A percentile compares a stretch with the other conserved stretches of the same genome.
phyloP scores from a whole-genome alignment of 2,888 invertebrate genomes.

The Rhodophaea formosa region DNA sequence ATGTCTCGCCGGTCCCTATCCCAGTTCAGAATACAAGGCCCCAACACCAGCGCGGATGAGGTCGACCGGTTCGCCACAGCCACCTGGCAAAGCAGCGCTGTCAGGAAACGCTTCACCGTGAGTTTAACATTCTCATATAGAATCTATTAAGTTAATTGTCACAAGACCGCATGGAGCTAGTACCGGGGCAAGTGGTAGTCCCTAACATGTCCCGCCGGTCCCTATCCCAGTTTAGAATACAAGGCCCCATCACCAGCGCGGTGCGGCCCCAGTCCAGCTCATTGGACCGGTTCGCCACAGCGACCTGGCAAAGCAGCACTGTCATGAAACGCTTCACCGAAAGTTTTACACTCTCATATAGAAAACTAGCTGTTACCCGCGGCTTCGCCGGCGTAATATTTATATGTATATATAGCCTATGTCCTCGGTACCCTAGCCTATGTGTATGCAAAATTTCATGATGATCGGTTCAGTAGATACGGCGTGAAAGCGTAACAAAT shows the following conservation, averaged over 20 bases:
- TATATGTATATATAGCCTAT: too few relatives aligned
- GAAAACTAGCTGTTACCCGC: too few relatives aligned
- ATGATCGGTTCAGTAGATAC: too few relatives aligned
- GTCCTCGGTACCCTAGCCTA: too few relatives aligned
- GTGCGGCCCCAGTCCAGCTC: constrained; percentile 51
- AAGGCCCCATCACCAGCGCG: constrained; percentile 64
- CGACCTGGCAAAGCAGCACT: constrained; percentile 47
- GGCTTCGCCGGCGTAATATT: too few relatives aligned
- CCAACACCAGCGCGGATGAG: constrained; percentile 59
- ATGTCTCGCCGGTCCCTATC: constrained; percentile 90
- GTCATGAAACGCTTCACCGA: constrained; percentile 57
- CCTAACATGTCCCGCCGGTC: constrained; percentile 94
- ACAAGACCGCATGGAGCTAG: constrained; percentile 89
- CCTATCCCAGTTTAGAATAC: constrained; percentile 78
- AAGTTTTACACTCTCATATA: constrained; percentile 31
- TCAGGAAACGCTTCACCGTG: constrained; percentile 57
- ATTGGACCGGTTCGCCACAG: constrained; percentile 46
- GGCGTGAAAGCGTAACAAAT: too few relatives aligned
- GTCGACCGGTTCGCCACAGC: constrained; percentile 50
- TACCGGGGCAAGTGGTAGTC: constrained; percentile 90
- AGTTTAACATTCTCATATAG: constrained; percentile 31
- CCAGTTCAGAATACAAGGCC: constrained; percentile 77
- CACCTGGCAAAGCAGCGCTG: constrained; percentile 46
- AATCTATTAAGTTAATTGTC: too few relatives aligned
- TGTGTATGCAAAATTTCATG: too few relatives aligned